These are phyloP conservation scores for Metopolophium dirhodum DNA, from an alignment of 1,140 invertebrate species.

Conservation along the genomic window DNA sequence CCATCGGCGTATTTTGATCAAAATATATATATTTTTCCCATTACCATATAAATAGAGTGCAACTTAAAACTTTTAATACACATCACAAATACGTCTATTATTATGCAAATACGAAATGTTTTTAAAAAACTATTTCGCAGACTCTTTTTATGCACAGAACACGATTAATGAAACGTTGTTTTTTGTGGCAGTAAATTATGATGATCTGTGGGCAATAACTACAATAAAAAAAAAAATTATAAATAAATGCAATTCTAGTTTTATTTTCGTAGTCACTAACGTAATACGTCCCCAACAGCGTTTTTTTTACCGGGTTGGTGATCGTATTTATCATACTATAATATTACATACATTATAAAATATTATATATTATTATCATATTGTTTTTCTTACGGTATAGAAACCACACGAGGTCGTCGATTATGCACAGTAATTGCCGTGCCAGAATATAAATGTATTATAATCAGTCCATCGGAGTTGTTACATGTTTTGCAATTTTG, in stretches of 20 bases:
- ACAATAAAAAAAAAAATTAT: too few relatives aligned
- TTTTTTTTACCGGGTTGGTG: too few relatives aligned
- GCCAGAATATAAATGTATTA: background rate
- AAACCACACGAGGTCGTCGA: background rate
- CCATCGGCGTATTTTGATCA: background rate
- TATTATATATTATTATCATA: background rate
- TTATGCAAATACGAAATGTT: too few relatives aligned
- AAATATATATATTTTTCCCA: background rate
- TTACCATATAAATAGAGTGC: background rate
- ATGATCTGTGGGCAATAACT: too few relatives aligned
- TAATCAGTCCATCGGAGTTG: background rate
- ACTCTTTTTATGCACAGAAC: background rate
- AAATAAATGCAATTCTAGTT: too few relatives aligned
- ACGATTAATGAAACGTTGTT: background rate
- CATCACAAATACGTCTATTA: background rate
- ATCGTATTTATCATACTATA: background rate
- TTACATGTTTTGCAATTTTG: background rate
- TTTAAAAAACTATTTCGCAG: background rate
- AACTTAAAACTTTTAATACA: background rate
- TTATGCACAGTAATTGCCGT: background rate
- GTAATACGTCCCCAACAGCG: background rate
- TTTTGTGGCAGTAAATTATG: background rate
- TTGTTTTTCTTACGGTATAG: background rate
- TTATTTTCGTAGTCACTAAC: background rate
- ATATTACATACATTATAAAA: background rate